phyloP scores from a whole-genome alignment of 2,888 invertebrate species.

The Dynastes hyllus region DNA sequence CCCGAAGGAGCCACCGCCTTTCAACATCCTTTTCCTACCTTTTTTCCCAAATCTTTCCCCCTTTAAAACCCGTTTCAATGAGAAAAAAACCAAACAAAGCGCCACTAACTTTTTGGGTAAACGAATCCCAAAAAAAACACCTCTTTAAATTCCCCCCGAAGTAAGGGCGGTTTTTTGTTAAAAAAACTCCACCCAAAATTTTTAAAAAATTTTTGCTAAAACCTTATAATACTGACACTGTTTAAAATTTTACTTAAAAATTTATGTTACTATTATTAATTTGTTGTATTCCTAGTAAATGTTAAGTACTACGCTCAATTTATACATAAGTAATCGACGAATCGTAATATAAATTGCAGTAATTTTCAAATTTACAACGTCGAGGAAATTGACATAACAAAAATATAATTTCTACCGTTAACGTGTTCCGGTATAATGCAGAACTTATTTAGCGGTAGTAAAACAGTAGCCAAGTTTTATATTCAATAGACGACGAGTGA shows the following conservation, averaged over 20 bases:
- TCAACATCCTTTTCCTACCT: slow-evolving; percentile 96
- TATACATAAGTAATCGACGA: too few relatives aligned
- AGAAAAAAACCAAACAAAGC: slow-evolving; percentile 94
- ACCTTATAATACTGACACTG: slow-evolving; percentile 4
- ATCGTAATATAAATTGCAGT: neutral
- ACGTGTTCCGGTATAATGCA: neutral
- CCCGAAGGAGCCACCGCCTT: slow-evolving; percentile 98
- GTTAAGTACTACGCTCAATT: too few relatives aligned
- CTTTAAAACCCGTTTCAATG: slow-evolving; percentile 91
- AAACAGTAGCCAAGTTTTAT: slow-evolving; percentile 24
- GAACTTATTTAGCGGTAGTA: slow-evolving; percentile 28
- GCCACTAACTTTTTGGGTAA: slow-evolving; percentile 98
- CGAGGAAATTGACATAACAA: neutral
- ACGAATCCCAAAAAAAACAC: slow-evolving; percentile 97
- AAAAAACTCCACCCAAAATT: too few relatives aligned
- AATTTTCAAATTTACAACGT: slow-evolving; percentile 5
- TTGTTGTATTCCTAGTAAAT: neutral
- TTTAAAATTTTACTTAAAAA: slow-evolving; percentile 20
- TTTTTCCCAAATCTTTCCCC: slow-evolving; percentile 92
- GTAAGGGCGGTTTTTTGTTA: too few relatives aligned
- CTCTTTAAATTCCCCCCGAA: too few relatives aligned
- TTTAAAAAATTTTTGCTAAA: slow-evolving; percentile 18
- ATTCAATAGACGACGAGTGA: slow-evolving; percentile 23
- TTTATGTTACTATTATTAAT: slow-evolving; percentile 10
- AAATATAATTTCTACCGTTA: neutral